Evolutionary conservation across 2,888 invertebrate genomes (phyloP), one percentile per base, ranked within the genome.

Genomic region (Heterodera filipjevi): DNA sequence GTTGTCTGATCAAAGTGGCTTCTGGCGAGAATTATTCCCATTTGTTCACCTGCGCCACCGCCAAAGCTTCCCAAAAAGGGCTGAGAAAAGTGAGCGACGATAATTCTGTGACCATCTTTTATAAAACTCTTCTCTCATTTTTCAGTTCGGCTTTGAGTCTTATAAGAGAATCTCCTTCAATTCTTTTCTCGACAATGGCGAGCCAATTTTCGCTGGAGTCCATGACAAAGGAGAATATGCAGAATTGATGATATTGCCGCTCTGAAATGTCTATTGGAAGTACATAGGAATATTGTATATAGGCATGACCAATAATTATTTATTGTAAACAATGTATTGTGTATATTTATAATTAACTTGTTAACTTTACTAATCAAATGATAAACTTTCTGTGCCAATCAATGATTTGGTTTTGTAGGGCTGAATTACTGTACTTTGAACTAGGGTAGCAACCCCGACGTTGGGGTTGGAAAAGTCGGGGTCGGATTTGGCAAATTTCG

Each of bases 51-150:
- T 72, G 79, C 68, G 79, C 80, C 2, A 79, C 79, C 3, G 79
- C 79, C n/a, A 30, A 44, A 3, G 79, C 80, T 8, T 79, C 79
- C 3, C 79, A 79, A 12, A 80, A 44, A 19, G 66, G 81, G 53
- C 80, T 79, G 27, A 68, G 27, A 33, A 81, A 81, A 27, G 39
- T 39, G 39, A 39, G 39, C 53, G 53, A 53, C 53, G 53, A 16
- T 53, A 16, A 16, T 59, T n/a, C 3, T 22, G 6, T 27, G n/a
- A 59, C 22, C 22, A 59, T n/a, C 64, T 12, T 5, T 27, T n/a
- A 59, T n/a, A 12, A 59, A n/a, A 59, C n/a, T 27, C 64, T 59
- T 39, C 10, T n/a, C 10, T 39, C 5, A 32, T 8, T 72, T 16
- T 33, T 44, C 53, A 73, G 73, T 49, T 32, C n/a, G 79, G 79